phyloP scores from a whole-genome alignment of 2,113 vertebrate genomes.

The Sylvilagus bachmani region DNA sequence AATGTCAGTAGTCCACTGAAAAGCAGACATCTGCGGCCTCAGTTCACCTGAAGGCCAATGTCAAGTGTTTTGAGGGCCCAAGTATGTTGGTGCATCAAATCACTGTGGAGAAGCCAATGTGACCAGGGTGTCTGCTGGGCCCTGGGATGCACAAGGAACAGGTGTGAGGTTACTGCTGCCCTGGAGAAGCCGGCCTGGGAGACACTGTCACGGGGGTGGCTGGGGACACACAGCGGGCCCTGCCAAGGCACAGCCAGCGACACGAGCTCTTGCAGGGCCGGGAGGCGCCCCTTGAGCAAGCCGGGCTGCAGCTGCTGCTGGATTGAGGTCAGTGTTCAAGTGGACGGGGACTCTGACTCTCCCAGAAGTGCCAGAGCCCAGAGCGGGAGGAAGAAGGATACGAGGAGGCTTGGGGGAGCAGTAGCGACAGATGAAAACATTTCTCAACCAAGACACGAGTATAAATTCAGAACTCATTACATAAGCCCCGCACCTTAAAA shows the following conservation, averaged over 20 bases:
- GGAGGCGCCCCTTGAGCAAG: background rate
- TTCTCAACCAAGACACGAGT: background rate
- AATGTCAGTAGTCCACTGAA: conserved; percentile 9
- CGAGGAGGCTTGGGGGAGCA: background rate
- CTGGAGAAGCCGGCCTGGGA: background rate
- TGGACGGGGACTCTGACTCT: background rate
- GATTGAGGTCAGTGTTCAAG: background rate
- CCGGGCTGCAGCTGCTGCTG: conserved; percentile 7
- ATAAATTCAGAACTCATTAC: background rate
- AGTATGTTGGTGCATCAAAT: background rate
- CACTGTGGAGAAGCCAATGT: background rate
- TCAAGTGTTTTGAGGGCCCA: background rate
- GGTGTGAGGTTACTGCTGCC: background rate
- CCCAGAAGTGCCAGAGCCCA: background rate
- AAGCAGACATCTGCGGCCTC: background rate
- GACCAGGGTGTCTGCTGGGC: background rate
- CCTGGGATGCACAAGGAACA: background rate
- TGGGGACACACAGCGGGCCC: background rate
- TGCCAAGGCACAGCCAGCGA: background rate
- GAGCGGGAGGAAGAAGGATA: background rate
- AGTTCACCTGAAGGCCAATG: conserved; percentile 7
- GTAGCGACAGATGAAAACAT: background rate
- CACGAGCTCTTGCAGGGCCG: background rate
- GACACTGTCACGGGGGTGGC: background rate
- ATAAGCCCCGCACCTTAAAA: background rate